phyloP scores from a whole-genome alignment of 1,140 invertebrate species.

The Steinernema khuongi region DNA sequence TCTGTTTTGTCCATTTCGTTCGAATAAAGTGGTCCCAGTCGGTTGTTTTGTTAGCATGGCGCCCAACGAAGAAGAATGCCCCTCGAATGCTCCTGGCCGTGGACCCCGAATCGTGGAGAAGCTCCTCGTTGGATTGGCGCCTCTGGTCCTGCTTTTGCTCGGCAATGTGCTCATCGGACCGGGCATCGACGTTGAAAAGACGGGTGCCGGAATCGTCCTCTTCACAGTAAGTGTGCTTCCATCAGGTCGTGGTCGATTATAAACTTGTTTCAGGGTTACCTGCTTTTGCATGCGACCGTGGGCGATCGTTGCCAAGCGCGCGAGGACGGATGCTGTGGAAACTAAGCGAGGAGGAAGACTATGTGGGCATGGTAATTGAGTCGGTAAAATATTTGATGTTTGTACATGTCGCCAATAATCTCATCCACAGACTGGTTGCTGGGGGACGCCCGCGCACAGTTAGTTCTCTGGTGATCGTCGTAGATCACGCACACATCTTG shows the following conservation, averaged over 20 bases:
- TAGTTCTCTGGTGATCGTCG: too few relatives aligned
- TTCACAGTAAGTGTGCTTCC: not conserved
- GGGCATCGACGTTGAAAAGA: not conserved
- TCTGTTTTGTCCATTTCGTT: not conserved
- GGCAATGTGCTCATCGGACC: not conserved
- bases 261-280: not conserved
- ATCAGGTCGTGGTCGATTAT: not conserved
- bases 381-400: too few relatives aligned
- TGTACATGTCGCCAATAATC: too few relatives aligned
- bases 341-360: too few relatives aligned
- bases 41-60: not conserved
- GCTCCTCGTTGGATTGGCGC: not conserved
- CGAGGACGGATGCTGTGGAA: too few relatives aligned
- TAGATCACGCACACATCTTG: too few relatives aligned
- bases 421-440: too few relatives aligned
- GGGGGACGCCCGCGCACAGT: too few relatives aligned
- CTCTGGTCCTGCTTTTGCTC: not conserved
- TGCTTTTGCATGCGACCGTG: too few relatives aligned
- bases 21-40: slow-evolving; percentile 2
- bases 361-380: too few relatives aligned
- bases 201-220: not conserved
- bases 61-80: not conserved
- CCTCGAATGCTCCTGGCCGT: not conserved
- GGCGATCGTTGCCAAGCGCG: too few relatives aligned
- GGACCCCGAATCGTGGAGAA: not conserved